Evolutionary conservation across 53 echinoderm and acorn worm genomes (phyloP), one percentile per base, ranked within the genome.

Genomic region (Echinarachnius parma): DNA sequence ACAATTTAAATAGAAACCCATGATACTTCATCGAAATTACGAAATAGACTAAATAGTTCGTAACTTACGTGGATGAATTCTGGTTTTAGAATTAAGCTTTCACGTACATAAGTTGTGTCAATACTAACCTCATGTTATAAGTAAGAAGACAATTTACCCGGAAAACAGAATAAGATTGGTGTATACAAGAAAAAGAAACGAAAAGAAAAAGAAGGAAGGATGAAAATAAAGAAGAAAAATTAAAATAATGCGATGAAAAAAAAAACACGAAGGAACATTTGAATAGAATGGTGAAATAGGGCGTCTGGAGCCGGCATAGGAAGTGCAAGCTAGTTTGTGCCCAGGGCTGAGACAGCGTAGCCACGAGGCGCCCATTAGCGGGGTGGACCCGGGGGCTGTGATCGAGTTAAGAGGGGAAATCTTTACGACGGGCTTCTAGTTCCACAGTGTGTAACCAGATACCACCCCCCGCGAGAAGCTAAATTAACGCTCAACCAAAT

Each of bases 391-490:
- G 27, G 28, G 24, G 74, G 74, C 74, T 14, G 57, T 56, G 74
- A 72, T 72, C 74, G 74, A 72, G 74, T 72, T 72, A 72, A 72
- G 74, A 57, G 57, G 56, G 44, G 57, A 50, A 31, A 50, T 65
- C 65, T 49, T 39, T 52, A 52, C 53, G 19, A 52, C 52, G 48
- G 52, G 15, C 37, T 42, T 28, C 28, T 27, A 37, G 56, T 56
- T 44, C 74, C 55, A 72, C 74, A 72, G 57, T 55, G 57, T 72
- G 74, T 72, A 72, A 72, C 74, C 56, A 28, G 57, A 72, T 72
- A 57, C 57, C 36, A 16, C 27, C 26, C 74, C 57, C 74, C 39
- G 26, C 31, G 74, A 56, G 42, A 72, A 29, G n/a, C 23, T 54
- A 72, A 72, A 72, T 72, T 72, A 72, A 55, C 23, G 57, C 25